Base-by-base conservation (phyloP, 1,140 invertebrate genomes). In the Riptortus pedestris region DNA sequence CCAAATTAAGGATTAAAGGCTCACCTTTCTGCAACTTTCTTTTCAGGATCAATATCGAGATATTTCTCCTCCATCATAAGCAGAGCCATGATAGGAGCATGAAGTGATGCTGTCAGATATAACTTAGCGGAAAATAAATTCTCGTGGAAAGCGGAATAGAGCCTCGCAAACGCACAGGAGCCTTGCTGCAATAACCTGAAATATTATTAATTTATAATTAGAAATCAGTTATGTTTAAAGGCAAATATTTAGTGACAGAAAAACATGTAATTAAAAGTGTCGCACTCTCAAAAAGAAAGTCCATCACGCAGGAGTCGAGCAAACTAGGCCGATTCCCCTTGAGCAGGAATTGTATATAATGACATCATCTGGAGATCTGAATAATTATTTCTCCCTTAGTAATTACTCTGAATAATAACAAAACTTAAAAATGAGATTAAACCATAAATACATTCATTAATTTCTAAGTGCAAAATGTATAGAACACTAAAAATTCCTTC, bases 11-110 rank as follows among this genome's bases (percentile, higher is more conserved):
- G 62, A 60, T 4, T 60, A 24, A 64, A 67, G 81, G 79, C 81
- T 79, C 69, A 73, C 67, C 79, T 80, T n/a, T 85, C 78, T 14
- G 85, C 73, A 43, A 87, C 85, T 76, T 94, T 96, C 24, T 55
- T 55, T 65, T 90, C 85, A 0, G 92, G 89, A 76, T 98, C 93
- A 29, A 95, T 85, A 73, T 97, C 93, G 47, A 96, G 79, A 75
- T 91, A 93, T 72, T 87, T 85, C 72, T 97, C 93, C 72, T 94
- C 91, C 69, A 94, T 91, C 76, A 90, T 91, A 2, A 98, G 78
- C n/a, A 98, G 79, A 51, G 88, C 83, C 82, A 96, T 88, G 45
- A 98, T 88, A 1, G 96, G 93, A 16, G 85, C 85, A 72, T 95
- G 88, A 2, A 99, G 79, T 2, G 93, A 90, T 18, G 93, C 88